phyloP scores from a whole-genome alignment of 1,140 invertebrate species.

The Dinoponera quadriceps region DNA sequence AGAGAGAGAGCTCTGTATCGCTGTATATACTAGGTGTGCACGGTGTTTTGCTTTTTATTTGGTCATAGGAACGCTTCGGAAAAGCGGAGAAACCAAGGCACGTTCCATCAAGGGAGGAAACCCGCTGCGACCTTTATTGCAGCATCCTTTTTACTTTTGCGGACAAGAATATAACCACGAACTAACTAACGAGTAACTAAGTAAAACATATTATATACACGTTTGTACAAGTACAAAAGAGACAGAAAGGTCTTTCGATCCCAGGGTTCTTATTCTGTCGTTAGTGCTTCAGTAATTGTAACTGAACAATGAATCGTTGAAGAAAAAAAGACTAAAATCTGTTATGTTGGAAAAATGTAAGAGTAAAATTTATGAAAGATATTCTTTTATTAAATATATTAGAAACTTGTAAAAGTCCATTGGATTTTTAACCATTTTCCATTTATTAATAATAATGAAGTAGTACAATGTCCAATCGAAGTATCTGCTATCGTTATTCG shows the following conservation, averaged over 20 bases:
- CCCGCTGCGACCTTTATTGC: background rate
- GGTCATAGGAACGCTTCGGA: background rate
- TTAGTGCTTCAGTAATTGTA: background rate
- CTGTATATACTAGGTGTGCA: background rate
- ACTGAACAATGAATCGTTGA: constrained; percentile 1
- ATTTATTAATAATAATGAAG: no score
- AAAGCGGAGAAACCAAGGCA: background rate
- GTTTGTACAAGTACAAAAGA: background rate
- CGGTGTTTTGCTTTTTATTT: background rate
- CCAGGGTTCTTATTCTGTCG: background rate
- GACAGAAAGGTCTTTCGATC: background rate
- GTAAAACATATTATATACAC: constrained; percentile 2
- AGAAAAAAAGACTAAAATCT: background rate
- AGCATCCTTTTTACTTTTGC: constrained; percentile 6
- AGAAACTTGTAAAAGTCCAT: no score
- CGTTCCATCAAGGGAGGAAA: background rate
- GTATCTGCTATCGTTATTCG: no score
- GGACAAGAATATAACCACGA: background rate
- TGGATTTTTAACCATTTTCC: no score
- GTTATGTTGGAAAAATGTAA: background rate
- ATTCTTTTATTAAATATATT: no score
- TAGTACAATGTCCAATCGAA: no score
- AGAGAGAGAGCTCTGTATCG: no score
- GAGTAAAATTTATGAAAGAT: background rate
- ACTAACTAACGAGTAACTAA: background rate